Percentiles rank a stretch among this genome's conserved stretches.
Conservation (phyloP, 2,888 invertebrate species). For the Oligia fasciuncula region DNA sequence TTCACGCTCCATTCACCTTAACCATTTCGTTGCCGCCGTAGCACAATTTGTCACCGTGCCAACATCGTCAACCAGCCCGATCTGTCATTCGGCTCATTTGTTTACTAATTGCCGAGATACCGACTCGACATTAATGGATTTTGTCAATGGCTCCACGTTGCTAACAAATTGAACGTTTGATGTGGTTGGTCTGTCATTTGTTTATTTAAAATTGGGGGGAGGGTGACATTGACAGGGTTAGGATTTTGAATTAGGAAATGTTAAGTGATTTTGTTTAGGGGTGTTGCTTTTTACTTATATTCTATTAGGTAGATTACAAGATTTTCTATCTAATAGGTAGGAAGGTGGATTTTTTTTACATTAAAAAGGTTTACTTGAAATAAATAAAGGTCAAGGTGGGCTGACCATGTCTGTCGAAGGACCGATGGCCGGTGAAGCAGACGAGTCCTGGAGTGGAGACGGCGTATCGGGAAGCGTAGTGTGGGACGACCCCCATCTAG, state of each 20-base stretch:
- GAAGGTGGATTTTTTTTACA: neutral
- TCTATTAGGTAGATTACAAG: neutral
- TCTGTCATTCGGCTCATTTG: constrained; percentile 89
- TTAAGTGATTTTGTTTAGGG: constrained; percentile 34
- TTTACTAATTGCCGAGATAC: constrained; percentile 86
- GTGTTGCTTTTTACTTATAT: neutral
- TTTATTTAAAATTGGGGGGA: constrained; percentile 52
- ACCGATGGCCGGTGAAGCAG: too few species aligned
- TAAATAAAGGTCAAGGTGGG: too few species aligned
- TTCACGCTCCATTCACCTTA: constrained; percentile 48
- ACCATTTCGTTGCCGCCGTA: constrained; percentile 59
- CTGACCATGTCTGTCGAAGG: too few species aligned
- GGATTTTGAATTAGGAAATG: constrained; percentile 17
- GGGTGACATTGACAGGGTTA: constrained; percentile 35
- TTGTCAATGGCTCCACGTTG: constrained; percentile 83
- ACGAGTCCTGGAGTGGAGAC: too few species aligned
- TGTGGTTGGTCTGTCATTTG: constrained; percentile 72
- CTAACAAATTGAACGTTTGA: constrained; percentile 80
- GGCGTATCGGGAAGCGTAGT: too few species aligned
- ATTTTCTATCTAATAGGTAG: neutral
- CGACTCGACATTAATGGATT: constrained; percentile 86
- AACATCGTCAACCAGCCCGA: constrained; percentile 76
- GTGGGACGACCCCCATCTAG: too few species aligned
- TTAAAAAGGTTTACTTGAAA: neutral
- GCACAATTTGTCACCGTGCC: constrained; percentile 83